Evolutionary conservation across 1,140 invertebrate species (phyloP).

Genomic region (Drosophila bifasciata): DNA sequence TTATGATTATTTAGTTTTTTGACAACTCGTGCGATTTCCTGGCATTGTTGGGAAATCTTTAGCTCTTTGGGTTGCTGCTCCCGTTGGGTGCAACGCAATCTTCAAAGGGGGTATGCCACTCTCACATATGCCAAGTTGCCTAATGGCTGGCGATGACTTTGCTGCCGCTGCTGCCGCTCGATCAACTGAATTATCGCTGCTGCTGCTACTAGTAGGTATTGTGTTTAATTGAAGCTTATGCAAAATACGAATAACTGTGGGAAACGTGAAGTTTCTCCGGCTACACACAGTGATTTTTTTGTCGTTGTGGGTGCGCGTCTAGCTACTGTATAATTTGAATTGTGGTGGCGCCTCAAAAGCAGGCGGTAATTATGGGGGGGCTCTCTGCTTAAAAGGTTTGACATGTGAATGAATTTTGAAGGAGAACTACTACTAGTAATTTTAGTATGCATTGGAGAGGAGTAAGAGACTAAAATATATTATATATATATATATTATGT

Average conservation of each 20-base stretch:
- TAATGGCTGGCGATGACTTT: conserved; percentile 58
- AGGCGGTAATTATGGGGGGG: background rate
- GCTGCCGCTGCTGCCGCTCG: conserved; percentile 9
- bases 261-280: conserved; percentile 4
- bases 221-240: conserved; percentile 35
- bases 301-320: conserved; percentile 8
- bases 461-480: background rate
- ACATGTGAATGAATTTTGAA: conserved; percentile 1
- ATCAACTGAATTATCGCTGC: conserved; percentile 30
- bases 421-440: too few species aligned
- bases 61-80: background rate
- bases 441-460: background rate
- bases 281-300: background rate
- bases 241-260: conserved; percentile 26
- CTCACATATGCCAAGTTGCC: conserved; percentile 25
- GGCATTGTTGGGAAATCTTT: conserved; percentile 53
- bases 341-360: background rate
- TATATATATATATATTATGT: too few species aligned
- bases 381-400: conserved; percentile 37
- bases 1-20: conserved; percentile 8
- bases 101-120: background rate
- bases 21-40: conserved; percentile 54
- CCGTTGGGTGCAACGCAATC: conserved; percentile 7
- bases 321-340: conserved; percentile 3
- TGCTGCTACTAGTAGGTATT: too few species aligned